Evolutionary conservation across 1,140 invertebrate genomes (phyloP).

Genomic region (Plectrocnemia conspersa): DNA sequence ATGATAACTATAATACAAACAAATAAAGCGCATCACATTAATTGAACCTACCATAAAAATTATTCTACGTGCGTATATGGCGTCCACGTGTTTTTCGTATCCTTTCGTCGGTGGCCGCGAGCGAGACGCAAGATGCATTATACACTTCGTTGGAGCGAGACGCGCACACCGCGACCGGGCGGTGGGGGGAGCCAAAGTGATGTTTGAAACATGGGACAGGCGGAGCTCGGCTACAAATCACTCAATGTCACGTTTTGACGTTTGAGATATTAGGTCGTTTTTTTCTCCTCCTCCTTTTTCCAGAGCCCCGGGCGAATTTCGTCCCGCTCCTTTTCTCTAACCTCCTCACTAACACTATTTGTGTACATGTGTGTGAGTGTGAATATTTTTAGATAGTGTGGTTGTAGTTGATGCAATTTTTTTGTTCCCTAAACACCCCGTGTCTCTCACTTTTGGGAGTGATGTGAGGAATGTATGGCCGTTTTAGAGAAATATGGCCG

Average conservation of each 20-base stretch:
- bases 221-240: conserved; percentile 55
- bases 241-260: conserved; percentile 55
- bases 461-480: conserved; percentile 11
- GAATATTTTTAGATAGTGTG: conserved; percentile 13
- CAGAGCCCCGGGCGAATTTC: conserved; percentile 32
- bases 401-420: conserved; percentile 25
- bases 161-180: conserved; percentile 32
- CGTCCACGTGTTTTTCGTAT: conserved; percentile 13
- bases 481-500: too few relatives aligned
- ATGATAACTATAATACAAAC: too few relatives aligned
- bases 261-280: conserved; percentile 55
- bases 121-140: conserved; percentile 10
- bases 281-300: conserved; percentile 41
- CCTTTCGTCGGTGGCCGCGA: conserved; percentile 11
- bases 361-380: conserved; percentile 2
- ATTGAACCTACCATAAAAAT: too few relatives aligned
- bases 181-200: conserved; percentile 46
- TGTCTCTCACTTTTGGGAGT: not conserved
- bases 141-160: conserved; percentile 27
- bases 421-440: conserved; percentile 16
- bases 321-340: conserved; percentile 38
- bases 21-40: too few relatives aligned
- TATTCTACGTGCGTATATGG: conserved; percentile 11
- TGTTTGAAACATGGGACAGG: conserved; percentile 55
- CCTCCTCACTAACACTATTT: not conserved